A percentile compares a stretch with the other conserved stretches of the same genome.
phyloP scores from a whole-genome alignment of 2,797 vertebrate species.

The Neopelma chrysocephalum region DNA sequence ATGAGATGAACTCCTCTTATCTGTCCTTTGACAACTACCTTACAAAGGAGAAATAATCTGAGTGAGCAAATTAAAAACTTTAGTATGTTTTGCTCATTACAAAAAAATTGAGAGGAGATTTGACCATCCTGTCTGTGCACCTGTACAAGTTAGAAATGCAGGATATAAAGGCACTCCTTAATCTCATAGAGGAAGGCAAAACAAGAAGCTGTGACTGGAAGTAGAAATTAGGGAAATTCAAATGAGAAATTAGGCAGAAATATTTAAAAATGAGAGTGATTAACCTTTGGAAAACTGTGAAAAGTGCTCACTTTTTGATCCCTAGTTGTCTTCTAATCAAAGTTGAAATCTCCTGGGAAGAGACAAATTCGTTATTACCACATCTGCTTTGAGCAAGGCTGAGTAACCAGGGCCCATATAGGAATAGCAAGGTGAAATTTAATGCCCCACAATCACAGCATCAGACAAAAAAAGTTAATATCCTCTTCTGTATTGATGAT shows the following conservation, averaged over 20 bases:
- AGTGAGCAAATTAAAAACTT: neutral
- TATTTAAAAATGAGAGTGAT: neutral
- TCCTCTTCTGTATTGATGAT: neutral
- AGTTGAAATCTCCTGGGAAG: neutral
- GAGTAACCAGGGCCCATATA: neutral
- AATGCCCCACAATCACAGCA: neutral
- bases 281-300: neutral
- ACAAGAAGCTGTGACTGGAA: neutral
- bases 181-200: neutral
- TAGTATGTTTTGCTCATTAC: neutral
- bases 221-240: neutral
- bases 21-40: neutral
- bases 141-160: neutral
- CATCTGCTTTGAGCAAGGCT: neutral
- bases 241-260: neutral
- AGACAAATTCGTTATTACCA: neutral
- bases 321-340: neutral
- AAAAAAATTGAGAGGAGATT: neutral
- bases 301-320: neutral
- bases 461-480: neutral
- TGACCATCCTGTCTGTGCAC: neutral
- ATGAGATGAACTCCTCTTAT: neutral
- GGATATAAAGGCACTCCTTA: neutral
- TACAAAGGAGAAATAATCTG: neutral
- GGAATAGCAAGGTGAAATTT: neutral